phyloP scores from a whole-genome alignment of 2,113 vertebrate species.

The Poecilia latipinna region DNA sequence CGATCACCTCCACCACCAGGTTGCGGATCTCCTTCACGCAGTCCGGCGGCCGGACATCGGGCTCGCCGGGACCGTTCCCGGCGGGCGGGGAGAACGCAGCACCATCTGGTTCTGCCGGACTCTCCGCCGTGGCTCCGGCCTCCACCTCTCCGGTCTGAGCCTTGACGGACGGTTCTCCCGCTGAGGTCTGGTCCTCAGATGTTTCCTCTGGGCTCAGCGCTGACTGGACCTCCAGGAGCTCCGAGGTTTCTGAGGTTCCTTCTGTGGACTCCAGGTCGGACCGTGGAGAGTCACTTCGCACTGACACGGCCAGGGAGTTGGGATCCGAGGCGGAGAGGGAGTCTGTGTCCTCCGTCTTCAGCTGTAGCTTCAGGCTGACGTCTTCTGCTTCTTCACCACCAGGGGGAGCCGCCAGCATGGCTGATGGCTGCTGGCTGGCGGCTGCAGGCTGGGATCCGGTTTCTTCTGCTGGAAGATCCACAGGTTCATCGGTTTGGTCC shows the following conservation, averaged over 20 bases:
- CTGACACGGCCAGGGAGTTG: constrained; percentile 14
- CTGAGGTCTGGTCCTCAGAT: background rate
- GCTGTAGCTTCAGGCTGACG: no score
- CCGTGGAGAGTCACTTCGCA: constrained; percentile 23
- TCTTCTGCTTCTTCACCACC: constrained; percentile 28
- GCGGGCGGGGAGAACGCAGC: background rate
- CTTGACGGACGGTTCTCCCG: background rate
- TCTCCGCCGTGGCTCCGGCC: background rate
- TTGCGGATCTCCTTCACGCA: constrained; percentile 72
- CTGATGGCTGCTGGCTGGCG: background rate
- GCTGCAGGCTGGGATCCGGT: background rate
- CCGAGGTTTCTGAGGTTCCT: constrained; percentile 28
- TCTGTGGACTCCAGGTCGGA: constrained; percentile 34
- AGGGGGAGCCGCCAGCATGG: constrained; percentile 35
- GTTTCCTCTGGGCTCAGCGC: constrained; percentile 10
- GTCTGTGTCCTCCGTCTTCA: background rate
- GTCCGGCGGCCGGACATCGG: constrained; percentile 39
- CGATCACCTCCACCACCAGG: constrained; percentile 74
- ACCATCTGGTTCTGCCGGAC: fast-evolving
- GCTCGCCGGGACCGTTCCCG: constrained; percentile 3
- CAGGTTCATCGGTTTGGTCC: background rate
- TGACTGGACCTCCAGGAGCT: constrained; percentile 14
- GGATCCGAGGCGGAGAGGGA: constrained; percentile 1
- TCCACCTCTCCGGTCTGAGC: background rate
- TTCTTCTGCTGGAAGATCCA: background rate